Percentiles rank a stretch among this genome's conserved stretches.
Evolutionary conservation across 2,113 vertebrate species (phyloP).

Genomic region (Heterotilapia buettikoferi): DNA sequence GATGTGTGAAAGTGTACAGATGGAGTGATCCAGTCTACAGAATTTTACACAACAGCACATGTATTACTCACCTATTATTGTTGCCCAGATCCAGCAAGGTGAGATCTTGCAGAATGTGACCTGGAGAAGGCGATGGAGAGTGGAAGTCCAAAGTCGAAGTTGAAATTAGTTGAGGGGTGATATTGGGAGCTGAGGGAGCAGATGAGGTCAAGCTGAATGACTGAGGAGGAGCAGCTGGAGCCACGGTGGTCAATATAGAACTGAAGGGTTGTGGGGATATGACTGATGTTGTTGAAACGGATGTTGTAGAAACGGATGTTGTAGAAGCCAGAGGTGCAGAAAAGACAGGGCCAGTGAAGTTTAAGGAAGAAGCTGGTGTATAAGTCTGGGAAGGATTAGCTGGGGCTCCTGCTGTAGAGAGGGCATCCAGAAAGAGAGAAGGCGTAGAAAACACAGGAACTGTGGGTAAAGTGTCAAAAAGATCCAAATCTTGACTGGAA

Average conservation of each 20-base stretch:
- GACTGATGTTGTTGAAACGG: background rate
- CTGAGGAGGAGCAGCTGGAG: background rate
- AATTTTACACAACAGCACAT: background rate
- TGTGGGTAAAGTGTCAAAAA: constrained; percentile 62
- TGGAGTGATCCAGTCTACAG: background rate
- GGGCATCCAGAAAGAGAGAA: background rate
- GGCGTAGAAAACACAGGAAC: background rate
- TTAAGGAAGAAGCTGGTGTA: background rate
- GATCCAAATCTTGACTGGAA: constrained; percentile 66
- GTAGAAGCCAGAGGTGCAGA: constrained; percentile 25
- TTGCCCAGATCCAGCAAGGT: constrained; percentile 58
- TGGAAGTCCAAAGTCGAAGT: background rate
- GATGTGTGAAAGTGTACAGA: background rate
- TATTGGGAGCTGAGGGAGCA: background rate
- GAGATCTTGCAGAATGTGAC: constrained; percentile 51
- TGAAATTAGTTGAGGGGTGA: background rate
- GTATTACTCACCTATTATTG: constrained; percentile 42
- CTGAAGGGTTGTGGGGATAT: background rate
- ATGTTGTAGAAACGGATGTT: constrained; percentile 22
- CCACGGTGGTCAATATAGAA: background rate
- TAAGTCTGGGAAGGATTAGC: constrained; percentile 21
- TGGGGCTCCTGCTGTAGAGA: background rate
- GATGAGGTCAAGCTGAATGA: background rate
- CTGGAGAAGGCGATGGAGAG: background rate
- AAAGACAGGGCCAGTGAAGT: constrained; percentile 27